These are phyloP conservation scores for Lepus europaeus DNA, from an alignment of 2,113 vertebrate genomes.

Conservation along the genomic window DNA sequence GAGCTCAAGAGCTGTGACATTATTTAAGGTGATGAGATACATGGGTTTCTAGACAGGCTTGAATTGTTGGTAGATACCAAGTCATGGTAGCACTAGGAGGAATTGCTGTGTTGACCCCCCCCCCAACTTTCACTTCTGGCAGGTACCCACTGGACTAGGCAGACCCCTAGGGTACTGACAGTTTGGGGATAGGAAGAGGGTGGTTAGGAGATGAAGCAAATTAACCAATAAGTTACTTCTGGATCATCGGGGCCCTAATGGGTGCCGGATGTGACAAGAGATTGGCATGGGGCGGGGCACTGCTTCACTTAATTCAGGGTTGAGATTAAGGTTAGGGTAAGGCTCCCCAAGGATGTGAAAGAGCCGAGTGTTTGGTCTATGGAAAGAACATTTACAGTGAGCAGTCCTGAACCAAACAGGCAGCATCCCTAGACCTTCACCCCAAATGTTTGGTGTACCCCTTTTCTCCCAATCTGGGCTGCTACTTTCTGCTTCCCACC, in stretches of 20 bases:
- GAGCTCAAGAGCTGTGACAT: not conserved
- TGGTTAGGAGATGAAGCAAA: not conserved
- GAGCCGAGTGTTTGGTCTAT: not conserved
- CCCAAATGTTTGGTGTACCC: not conserved
- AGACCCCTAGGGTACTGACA: not conserved
- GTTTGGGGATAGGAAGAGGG: accelerated
- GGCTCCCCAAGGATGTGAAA: not conserved
- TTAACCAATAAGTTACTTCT: not conserved
- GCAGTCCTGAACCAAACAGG: accelerated
- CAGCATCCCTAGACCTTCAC: not conserved
- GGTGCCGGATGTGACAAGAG: not conserved
- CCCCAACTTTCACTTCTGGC: too few species aligned
- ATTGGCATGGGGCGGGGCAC: not conserved
- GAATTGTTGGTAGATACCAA: not conserved
- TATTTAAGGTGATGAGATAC: not conserved
- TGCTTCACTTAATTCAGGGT: not conserved
- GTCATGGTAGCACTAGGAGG: not conserved
- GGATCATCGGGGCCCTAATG: not conserved
- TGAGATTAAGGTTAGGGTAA: not conserved
- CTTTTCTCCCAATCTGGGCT: not conserved
- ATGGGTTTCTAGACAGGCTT: not conserved
- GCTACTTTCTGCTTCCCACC: accelerated
- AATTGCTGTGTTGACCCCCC: not conserved
- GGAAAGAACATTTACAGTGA: not conserved
- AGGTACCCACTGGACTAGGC: not conserved